Evolutionary conservation across 2,888 invertebrate genomes (phyloP).

Genomic region (Chydorus sphaericus): DNA sequence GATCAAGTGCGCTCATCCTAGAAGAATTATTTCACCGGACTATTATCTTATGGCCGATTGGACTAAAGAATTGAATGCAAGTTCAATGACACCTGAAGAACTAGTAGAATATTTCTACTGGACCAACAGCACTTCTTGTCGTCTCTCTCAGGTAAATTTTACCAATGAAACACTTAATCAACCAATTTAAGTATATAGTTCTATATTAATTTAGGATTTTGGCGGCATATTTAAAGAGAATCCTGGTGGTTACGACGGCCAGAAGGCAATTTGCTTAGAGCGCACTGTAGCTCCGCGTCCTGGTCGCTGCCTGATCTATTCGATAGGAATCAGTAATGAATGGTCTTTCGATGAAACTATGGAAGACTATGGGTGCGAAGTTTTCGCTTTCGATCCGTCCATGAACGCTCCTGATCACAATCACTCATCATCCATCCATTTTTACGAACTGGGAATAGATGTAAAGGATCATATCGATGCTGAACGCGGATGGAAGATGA

Average conservation of each 20-base stretch:
- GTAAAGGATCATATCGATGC: background rate
- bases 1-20: no score
- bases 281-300: background rate
- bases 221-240: background rate
- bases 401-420: conserved; percentile 13
- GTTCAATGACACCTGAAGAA: background rate
- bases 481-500: background rate
- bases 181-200: no score
- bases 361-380: conserved; percentile 23
- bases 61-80: background rate
- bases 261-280: conserved; percentile 6
- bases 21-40: no score
- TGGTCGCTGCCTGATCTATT: conserved; percentile 13
- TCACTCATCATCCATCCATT: conserved; percentile 23
- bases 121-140: background rate
- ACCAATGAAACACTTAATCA: no score
- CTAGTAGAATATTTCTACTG: background rate
- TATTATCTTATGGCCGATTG: no score
- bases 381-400: conserved; percentile 27
- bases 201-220: background rate
- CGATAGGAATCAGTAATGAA: conserved; percentile 18
- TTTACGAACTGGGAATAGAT: conserved; percentile 19
- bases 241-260: background rate
- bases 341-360: conserved; percentile 20
- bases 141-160: no score